Conservation (phyloP, 2,113 vertebrate genomes). For the Varanus komodoensis region DNA sequence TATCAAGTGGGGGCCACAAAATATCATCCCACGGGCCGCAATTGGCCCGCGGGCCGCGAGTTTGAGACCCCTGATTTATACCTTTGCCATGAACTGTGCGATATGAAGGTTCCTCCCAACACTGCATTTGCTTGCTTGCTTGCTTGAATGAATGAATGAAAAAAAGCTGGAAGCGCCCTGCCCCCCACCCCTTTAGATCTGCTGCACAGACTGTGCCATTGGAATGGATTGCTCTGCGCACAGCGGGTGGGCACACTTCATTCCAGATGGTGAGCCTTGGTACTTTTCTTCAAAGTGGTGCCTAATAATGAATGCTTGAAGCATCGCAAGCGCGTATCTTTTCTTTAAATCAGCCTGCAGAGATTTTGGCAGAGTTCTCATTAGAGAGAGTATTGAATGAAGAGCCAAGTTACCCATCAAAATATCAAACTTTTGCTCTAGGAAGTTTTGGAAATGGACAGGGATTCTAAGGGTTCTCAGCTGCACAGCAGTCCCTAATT, state of each 20-base stretch:
- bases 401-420: not conserved
- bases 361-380: conserved; percentile 14
- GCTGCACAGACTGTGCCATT: not conserved
- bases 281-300: not conserved
- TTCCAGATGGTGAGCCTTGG: not conserved
- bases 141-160: not conserved
- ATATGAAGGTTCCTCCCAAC: not conserved
- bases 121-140: too few relatives aligned
- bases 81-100: too few relatives aligned
- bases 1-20: too few relatives aligned
- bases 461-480: not conserved
- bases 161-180: not conserved
- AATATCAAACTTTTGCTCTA: not conserved
- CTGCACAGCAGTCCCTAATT: not conserved
- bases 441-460: not conserved
- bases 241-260: not conserved
- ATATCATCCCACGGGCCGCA: too few relatives aligned
- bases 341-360: not conserved
- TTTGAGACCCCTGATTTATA: too few relatives aligned
- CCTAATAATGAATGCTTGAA: not conserved
- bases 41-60: too few relatives aligned
- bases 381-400: conserved; percentile 13
- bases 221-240: not conserved
- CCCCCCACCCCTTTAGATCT: not conserved
- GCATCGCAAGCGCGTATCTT: not conserved